A percentile compares a stretch with the other conserved stretches of the same genome.
Conservation (phyloP, 2,797 vertebrate species). For the Crocidura indochinensis region DNA sequence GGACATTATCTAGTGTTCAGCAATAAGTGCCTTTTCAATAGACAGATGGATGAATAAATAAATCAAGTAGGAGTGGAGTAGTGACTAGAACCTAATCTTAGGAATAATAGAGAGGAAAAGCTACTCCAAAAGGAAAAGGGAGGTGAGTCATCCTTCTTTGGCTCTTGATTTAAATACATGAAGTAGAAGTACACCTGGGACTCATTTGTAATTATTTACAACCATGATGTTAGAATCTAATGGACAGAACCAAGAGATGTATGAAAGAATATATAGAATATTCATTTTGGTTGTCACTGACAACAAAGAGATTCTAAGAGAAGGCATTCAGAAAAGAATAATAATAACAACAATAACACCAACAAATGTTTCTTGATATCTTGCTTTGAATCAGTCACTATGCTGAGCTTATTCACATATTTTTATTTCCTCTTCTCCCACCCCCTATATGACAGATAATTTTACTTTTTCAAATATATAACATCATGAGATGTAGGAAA, state of each 20-base stretch:
- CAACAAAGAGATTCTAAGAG: conserved; percentile 37
- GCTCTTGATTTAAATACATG: conserved; percentile 28
- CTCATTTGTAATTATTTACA: conserved; percentile 41
- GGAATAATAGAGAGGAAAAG: conserved; percentile 11
- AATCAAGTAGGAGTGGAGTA: not conserved
- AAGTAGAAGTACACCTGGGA: not conserved
- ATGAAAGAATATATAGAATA: not conserved
- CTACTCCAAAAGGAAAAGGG: conserved; percentile 17
- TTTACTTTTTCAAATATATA: conserved; percentile 44
- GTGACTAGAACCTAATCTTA: conserved; percentile 24
- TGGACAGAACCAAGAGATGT: conserved; percentile 40
- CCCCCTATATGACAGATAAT: conserved; percentile 13
- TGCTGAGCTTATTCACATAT: conserved; percentile 30
- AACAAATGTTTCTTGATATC: conserved; percentile 61
- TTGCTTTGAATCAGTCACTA: conserved; percentile 11
- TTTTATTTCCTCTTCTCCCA: conserved; percentile 50
- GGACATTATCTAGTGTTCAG: not conserved
- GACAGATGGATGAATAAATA: not conserved
- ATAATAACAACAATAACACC: not conserved
- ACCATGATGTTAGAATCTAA: conserved; percentile 16
- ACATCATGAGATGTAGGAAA: conserved; percentile 29
- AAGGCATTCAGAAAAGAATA: conserved; percentile 45
- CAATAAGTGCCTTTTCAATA: not conserved
- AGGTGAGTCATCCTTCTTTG: conserved; percentile 20
- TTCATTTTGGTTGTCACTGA: conserved; percentile 42